A percentile compares a stretch with the other conserved stretches of the same genome.
Evolutionary conservation across 2,888 invertebrate species (phyloP).

Genomic region (Sialis lutaria): DNA sequence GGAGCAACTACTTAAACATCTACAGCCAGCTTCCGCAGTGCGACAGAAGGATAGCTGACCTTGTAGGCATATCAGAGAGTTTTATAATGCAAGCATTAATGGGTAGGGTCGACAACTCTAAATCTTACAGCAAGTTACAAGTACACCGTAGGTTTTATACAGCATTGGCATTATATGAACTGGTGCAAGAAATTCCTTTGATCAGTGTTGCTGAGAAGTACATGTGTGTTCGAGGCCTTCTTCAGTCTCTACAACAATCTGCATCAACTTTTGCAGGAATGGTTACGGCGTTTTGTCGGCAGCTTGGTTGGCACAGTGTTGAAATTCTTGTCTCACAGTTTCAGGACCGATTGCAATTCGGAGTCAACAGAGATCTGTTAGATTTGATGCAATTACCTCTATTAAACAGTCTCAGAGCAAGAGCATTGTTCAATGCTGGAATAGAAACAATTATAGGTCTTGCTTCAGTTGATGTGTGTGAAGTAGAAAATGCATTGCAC

Average conservation of each 20-base stretch:
- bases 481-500: constrained; percentile 59
- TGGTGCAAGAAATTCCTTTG: constrained; percentile 80
- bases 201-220: constrained; percentile 68
- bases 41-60: constrained; percentile 71
- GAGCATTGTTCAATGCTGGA: constrained; percentile 66
- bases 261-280: constrained; percentile 94
- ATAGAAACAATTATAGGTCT: constrained; percentile 61
- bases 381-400: constrained; percentile 76
- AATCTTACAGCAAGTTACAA: constrained; percentile 31
- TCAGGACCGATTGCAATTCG: constrained; percentile 86
- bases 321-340: constrained; percentile 83
- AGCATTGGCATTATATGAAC: constrained; percentile 78
- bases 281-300: constrained; percentile 88
- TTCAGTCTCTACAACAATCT: constrained; percentile 88
- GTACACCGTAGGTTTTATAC: constrained; percentile 71
- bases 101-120: constrained; percentile 40
- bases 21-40: constrained; percentile 67
- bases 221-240: constrained; percentile 69
- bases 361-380: constrained; percentile 78
- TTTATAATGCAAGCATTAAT: constrained; percentile 65
- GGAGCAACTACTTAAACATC: constrained; percentile 59
- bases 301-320: constrained; percentile 83
- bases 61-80: constrained; percentile 76
- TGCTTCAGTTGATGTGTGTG: constrained; percentile 50
- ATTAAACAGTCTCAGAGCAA: constrained; percentile 68